A percentile compares a stretch with the other conserved stretches of the same genome.
These are phyloP conservation scores for Drosophila buzzatii DNA, from an alignment of 2,888 invertebrate species.

Conservation along the genomic window DNA sequence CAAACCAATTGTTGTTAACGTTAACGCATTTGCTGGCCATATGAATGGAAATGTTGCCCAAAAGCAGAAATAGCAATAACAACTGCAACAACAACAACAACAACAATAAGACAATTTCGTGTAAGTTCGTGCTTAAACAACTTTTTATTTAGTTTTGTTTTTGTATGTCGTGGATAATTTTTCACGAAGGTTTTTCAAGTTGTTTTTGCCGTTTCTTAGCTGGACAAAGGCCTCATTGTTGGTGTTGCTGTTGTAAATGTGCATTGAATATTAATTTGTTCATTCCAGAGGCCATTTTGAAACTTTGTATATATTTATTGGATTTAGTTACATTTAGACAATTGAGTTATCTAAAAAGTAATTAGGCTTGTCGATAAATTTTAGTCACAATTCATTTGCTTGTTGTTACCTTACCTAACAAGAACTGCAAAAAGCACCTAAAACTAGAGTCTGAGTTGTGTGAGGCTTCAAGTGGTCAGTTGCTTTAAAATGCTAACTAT, in stretches of 20 bases:
- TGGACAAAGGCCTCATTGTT: slow-evolving; percentile 72
- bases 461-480: not conserved
- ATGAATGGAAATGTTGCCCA: slow-evolving; percentile 69
- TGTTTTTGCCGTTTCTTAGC: slow-evolving; percentile 53
- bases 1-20: slow-evolving; percentile 51
- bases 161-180: slow-evolving; percentile 68
- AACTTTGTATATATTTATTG: slow-evolving; percentile 34
- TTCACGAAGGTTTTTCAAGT: slow-evolving; percentile 76
- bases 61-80: slow-evolving; percentile 45
- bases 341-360: slow-evolving; percentile 13
- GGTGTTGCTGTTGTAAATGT: slow-evolving; percentile 56
- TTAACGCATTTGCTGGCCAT: slow-evolving; percentile 58
- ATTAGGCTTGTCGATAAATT: not conserved
- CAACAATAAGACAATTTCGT: slow-evolving; percentile 40
- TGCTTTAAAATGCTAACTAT: not conserved
- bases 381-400: no score
- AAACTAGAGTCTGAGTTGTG: not conserved
- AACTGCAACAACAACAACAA: slow-evolving; percentile 20
- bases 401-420: not conserved
- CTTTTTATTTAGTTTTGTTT: slow-evolving; percentile 35
- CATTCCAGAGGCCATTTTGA: slow-evolving; percentile 64
- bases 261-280: slow-evolving; percentile 73
- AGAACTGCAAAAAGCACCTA: not conserved
- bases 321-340: slow-evolving; percentile 28
- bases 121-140: slow-evolving; percentile 62